phyloP scores from a whole-genome alignment of 2,888 invertebrate genomes.

The Nebria salina region DNA sequence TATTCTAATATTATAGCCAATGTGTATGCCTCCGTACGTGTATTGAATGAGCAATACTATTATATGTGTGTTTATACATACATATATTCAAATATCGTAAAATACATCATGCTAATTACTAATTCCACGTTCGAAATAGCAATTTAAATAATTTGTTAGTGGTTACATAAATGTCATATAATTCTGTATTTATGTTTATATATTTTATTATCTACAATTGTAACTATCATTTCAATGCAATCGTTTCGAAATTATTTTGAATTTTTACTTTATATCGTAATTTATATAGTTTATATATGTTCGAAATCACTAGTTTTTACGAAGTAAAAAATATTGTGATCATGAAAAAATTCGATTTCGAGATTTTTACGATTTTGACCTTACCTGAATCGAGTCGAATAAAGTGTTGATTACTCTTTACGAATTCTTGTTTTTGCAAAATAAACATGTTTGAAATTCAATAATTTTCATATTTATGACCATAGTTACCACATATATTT shows the following conservation, averaged over 20 bases:
- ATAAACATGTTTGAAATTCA: too few relatives aligned
- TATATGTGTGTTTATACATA: not conserved
- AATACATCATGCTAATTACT: not conserved
- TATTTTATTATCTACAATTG: not conserved
- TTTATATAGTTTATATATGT: too few relatives aligned
- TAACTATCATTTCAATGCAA: not conserved
- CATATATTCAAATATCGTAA: not conserved
- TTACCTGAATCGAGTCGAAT: too few relatives aligned
- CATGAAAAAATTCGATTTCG: too few relatives aligned
- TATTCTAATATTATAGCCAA: not conserved
- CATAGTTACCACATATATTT: too few relatives aligned
- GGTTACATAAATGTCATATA: not conserved
- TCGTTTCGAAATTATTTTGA: not conserved
- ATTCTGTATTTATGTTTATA: not conserved
- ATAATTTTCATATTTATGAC: too few relatives aligned
- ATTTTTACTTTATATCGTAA: too few relatives aligned
- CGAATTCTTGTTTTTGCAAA: too few relatives aligned
- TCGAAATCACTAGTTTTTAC: too few relatives aligned
- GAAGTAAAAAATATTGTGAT: too few relatives aligned
- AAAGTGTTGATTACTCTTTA: too few relatives aligned
- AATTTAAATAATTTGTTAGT: not conserved
- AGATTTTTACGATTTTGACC: too few relatives aligned
- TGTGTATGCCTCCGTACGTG: not conserved
- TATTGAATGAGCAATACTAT: not conserved
- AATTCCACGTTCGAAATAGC: not conserved